These are phyloP conservation scores for Numenius arquata DNA, from an alignment of 2,113 vertebrate genomes.

Conservation along the genomic window DNA sequence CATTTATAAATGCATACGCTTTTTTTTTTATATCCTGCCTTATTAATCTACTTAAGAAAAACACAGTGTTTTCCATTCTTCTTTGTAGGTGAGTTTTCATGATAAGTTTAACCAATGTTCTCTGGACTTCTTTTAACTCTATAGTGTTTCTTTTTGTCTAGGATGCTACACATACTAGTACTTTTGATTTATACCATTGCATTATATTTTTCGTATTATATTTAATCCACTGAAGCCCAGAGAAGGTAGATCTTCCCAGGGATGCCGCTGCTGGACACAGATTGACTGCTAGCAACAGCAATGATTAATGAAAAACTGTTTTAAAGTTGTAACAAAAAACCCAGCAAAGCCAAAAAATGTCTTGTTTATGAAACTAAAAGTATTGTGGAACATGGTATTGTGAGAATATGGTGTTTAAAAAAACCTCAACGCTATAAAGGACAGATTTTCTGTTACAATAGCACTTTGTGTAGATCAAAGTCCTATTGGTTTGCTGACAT, in stretches of 20 bases:
- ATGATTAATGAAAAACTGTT: neutral
- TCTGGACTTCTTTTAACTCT: neutral
- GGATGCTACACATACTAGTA: neutral
- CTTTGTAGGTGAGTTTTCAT: neutral
- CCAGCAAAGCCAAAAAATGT: neutral
- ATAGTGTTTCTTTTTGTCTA: neutral
- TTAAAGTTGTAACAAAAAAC: neutral
- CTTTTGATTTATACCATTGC: neutral
- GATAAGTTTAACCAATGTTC: neutral
- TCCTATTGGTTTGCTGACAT: neutral
- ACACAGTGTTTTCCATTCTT: neutral
- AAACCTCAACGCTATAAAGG: accelerated
- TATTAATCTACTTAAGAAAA: neutral
- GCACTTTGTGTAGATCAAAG: neutral
- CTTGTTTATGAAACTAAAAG: neutral
- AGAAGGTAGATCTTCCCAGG: neutral
- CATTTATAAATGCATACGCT: neutral
- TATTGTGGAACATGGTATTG: neutral
- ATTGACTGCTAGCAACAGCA: neutral
- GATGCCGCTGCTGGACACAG: neutral
- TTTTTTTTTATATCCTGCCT: neutral
- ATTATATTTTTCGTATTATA: neutral
- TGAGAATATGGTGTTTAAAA: neutral
- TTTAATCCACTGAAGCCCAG: neutral
- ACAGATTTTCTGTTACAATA: neutral